Base-by-base conservation (phyloP, 2,113 vertebrate species). In the Gallinago paraguaiae region DNA sequence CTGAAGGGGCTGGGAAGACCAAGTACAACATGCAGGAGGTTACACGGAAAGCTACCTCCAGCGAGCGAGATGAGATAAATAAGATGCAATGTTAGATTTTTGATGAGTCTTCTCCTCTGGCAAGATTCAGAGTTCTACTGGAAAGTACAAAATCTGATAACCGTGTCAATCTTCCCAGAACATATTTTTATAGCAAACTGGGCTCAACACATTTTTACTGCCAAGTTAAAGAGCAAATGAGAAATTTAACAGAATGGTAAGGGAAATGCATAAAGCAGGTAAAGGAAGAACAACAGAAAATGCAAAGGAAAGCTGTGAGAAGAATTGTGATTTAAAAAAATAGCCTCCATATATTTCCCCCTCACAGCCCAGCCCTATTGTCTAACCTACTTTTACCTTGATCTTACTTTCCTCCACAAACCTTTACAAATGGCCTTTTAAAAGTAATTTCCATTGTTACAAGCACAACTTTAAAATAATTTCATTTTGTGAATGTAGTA, bases 171-270 rank as follows among this genome's bases (percentile, higher is more conserved):
- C 15, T 61, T 76, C 51, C 39, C 30, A 94, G 56, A 82, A 54
- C 2, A 11, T n/a, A 46, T 39, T 77, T 88, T 63, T 51, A 81
- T 1, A 79, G 64, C 28, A 53, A 92, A 70, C 14, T 22, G 43
- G 43, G 43, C 43, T 92, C 86, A 90, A 79, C 23, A 48, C 61
- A 56, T 88, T 94, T 86, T 92, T 74, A 57, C 46, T 50, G 61
- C 51, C 64, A 93, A 77, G 4, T 53, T 88, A 64, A 90, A 84
- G 13, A 75, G 48, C 59, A 90, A 86, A 88, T 57, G 48, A 93
- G 71, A 89, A 95, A 82, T 88, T 78, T 59, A 82, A 71, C 30
- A 77, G 61, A 79, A 86, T 84, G 96, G 4, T 25, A 72, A 84
- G 50, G 48, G 72, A 91, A 83, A 91, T 31, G 17, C 35, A 64